These are phyloP conservation scores for Octopus bimaculoides DNA, from an alignment of 1,140 invertebrate genomes.

Conservation along the genomic window DNA sequence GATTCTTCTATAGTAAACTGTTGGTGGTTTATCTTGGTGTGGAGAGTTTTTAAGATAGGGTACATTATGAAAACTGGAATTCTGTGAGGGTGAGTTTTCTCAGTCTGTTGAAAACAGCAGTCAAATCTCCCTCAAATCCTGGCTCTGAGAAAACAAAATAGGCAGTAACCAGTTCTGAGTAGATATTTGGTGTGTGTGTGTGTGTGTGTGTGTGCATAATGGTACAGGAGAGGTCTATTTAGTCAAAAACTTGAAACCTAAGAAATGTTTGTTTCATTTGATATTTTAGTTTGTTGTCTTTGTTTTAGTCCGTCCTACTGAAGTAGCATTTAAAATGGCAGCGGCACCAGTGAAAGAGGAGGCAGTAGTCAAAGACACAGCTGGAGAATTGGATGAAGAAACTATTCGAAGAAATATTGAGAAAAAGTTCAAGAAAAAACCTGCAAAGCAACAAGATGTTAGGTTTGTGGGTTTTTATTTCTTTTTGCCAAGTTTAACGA, in stretches of 20 bases:
- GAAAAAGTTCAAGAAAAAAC: conserved; percentile 29
- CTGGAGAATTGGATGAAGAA: conserved; percentile 39
- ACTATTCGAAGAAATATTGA: conserved; percentile 39
- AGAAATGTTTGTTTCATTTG: not conserved
- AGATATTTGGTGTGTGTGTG: too few relatives aligned
- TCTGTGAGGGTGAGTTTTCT: too few relatives aligned
- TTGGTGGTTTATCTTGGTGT: too few relatives aligned
- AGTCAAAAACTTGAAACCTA: not conserved
- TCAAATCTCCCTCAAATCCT: too few relatives aligned
- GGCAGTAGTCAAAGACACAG: conserved; percentile 15
- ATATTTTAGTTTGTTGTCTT: not conserved
- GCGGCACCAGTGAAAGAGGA: conserved; percentile 14
- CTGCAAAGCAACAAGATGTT: conserved; percentile 16
- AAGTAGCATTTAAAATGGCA: conserved; percentile 12
- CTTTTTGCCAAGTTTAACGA: not conserved
- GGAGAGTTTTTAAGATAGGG: too few relatives aligned
- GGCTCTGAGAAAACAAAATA: too few relatives aligned
- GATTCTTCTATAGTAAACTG: too few relatives aligned
- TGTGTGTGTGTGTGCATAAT: too few relatives aligned
- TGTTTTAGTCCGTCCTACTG: not conserved
- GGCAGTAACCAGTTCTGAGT: too few relatives aligned
- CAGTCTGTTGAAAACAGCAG: too few relatives aligned
- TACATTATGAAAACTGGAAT: too few relatives aligned
- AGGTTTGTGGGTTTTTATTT: not conserved
- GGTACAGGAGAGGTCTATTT: too few relatives aligned